These are phyloP conservation scores for Drosophila sulfurigaster DNA, from an alignment of 1,140 invertebrate species.

Conservation along the genomic window DNA sequence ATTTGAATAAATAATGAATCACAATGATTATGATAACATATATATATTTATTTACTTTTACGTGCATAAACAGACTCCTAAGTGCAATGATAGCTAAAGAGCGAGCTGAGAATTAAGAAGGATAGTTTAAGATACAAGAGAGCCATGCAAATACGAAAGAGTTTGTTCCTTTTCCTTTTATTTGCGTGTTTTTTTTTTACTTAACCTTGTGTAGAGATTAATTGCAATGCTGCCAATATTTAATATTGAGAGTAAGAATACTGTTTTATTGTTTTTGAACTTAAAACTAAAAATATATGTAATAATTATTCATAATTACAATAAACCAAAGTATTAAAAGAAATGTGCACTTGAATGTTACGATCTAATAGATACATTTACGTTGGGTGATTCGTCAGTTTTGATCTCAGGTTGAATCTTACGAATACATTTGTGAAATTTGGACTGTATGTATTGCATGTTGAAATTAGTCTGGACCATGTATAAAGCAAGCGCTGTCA, in stretches of 20 bases:
- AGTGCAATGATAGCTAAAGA: conserved; percentile 26
- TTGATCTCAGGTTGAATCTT: conserved; percentile 37
- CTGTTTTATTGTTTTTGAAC: conserved; percentile 51
- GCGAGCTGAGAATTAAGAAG: conserved; percentile 1
- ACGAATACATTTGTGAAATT: background rate
- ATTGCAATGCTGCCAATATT: conserved; percentile 69
- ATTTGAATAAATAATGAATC: conserved; percentile 36
- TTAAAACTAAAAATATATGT: conserved; percentile 45
- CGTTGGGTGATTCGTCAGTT: conserved; percentile 39
- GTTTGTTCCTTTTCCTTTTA: conserved; percentile 18
- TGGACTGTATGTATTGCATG: conserved; percentile 1
- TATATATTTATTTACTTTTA: background rate
- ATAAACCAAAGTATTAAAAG: conserved; percentile 43
- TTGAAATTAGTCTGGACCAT: conserved; percentile 40
- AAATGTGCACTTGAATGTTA: conserved; percentile 57
- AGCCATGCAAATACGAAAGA: conserved; percentile 61
- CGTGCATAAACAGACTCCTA: conserved; percentile 38
- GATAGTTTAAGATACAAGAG: background rate
- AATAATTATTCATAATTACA: conserved; percentile 35
- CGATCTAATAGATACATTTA: conserved; percentile 31
- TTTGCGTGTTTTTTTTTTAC: conserved; percentile 46
- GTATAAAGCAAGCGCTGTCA: conserved; percentile 44
- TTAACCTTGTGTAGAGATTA: conserved; percentile 79
- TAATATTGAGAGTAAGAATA: conserved; percentile 77
- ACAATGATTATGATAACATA: conserved; percentile 19